These are phyloP conservation scores for Agonopterix alstromeriana DNA, from an alignment of 2,888 invertebrate genomes.

Conservation along the genomic window DNA sequence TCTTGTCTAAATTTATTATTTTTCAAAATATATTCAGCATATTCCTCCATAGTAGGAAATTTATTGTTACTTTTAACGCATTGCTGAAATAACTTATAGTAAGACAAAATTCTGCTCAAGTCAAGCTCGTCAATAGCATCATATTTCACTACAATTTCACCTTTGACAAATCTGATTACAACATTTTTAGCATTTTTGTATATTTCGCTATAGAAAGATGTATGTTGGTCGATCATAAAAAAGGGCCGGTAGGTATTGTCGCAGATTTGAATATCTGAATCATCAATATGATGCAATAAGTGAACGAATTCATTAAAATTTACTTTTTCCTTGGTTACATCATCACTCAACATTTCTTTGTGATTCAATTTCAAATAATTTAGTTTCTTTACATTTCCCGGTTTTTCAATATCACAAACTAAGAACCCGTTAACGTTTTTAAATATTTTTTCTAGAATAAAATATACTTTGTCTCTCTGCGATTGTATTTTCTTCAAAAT, in stretches of 20 bases:
- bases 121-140: constrained; percentile 17
- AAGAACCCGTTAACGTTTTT: constrained; percentile 27
- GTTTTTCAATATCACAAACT: constrained; percentile 25
- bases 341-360: constrained; percentile 20
- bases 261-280: constrained; percentile 15
- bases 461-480: constrained; percentile 21
- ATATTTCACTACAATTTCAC: constrained; percentile 14
- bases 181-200: constrained; percentile 16
- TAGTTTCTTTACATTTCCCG: constrained; percentile 22
- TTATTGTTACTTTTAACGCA: constrained; percentile 12
- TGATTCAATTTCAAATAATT: constrained; percentile 30
- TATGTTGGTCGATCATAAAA: constrained; percentile 21
- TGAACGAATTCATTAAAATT: constrained; percentile 25
- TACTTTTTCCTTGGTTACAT: constrained; percentile 17
- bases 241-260: constrained; percentile 25
- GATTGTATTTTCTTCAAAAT: constrained; percentile 25
- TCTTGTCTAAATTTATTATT: constrained; percentile 12
- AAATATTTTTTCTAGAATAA: constrained; percentile 25
- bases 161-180: constrained; percentile 14
- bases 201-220: constrained; percentile 25
- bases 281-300: constrained; percentile 16
- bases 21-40: constrained; percentile 13
- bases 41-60: constrained; percentile 15
- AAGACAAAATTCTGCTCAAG: constrained; percentile 17
- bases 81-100: constrained; percentile 14